Conservation (phyloP, 1,140 invertebrate species). For the Pristionchus pacificus region DNA sequence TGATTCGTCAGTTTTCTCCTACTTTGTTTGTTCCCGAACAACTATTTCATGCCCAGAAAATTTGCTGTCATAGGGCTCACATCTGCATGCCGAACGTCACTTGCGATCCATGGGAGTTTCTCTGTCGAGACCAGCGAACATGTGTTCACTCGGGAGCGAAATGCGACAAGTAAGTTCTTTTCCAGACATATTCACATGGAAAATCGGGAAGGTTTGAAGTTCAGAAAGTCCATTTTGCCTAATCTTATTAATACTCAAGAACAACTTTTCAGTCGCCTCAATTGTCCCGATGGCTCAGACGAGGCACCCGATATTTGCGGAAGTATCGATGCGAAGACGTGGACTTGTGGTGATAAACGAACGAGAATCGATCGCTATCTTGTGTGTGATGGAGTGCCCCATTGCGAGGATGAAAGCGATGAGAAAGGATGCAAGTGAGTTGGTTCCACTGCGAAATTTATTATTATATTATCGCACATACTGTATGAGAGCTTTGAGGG, state of each 20-base stretch:
- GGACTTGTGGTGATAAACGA: not conserved
- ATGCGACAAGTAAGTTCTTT: not conserved
- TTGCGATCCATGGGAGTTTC: not conserved
- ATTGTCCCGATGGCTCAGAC: not conserved
- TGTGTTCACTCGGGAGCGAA: not conserved
- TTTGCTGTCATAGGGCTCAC: no score
- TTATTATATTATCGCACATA: no score
- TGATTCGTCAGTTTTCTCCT: not conserved
- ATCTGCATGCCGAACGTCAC: not conserved
- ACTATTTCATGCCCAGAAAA: not conserved
- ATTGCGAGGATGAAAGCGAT: not conserved
- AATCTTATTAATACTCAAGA: no score
- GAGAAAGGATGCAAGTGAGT: not conserved
- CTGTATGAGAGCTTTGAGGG: not conserved
- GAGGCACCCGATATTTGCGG: not conserved
- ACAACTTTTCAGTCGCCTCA: not conserved
- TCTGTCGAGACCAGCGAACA: not conserved
- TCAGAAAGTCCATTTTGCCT: no score
- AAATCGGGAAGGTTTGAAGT: no score
- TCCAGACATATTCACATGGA: no score
- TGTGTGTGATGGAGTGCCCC: not conserved
- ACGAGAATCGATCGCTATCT: not conserved
- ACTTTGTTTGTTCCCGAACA: not conserved
- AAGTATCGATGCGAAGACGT: not conserved
- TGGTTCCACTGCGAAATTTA: no score